Percentiles rank a stretch among this genome's conserved stretches.
Evolutionary conservation across 2,113 vertebrate species (phyloP).

Genomic region (sheep (Ovis aries)): ARS-UI_Ramb_v3.0 NC_056067.1:22673501-22674000

Average conservation of each 20-base stretch:
- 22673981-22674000: neutral
- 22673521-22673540: neutral
- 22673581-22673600: neutral
- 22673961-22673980: neutral
- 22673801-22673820: neutral
- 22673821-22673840: neutral
- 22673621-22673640: neutral
- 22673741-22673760: neutral
- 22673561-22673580: neutral
- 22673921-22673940: neutral
- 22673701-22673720: neutral
- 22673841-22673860: neutral
- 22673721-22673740: neutral
- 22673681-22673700: neutral
- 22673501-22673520: neutral
- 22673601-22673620: neutral
- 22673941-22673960: neutral
- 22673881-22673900: neutral
- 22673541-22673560: neutral
- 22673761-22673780: neutral
- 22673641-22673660: neutral
- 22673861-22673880: neutral
- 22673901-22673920: neutral
- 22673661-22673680: neutral
- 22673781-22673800: neutral